Evolutionary conservation across 2,888 invertebrate species (phyloP).

Genomic region (Nomada ruficornis): DNA sequence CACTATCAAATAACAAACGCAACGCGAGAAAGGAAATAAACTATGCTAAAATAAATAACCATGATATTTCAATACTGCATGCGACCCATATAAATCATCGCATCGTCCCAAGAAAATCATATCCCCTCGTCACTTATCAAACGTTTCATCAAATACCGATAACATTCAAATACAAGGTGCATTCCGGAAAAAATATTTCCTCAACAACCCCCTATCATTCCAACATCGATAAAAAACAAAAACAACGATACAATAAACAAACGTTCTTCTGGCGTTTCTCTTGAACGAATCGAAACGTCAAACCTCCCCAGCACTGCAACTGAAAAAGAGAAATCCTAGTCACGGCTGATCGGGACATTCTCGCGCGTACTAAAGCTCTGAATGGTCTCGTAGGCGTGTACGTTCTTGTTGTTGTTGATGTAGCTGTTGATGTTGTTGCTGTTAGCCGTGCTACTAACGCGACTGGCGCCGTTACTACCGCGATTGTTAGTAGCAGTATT

Average conservation of each 20-base stretch:
- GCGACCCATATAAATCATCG: too few species aligned
- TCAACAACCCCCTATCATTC: not conserved
- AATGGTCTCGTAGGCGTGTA: slow-evolving; percentile 63
- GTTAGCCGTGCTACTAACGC: slow-evolving; percentile 75
- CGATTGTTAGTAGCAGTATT: slow-evolving; percentile 78
- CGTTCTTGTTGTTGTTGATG: slow-evolving; percentile 70
- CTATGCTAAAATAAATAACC: too few species aligned
- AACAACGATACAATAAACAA: not conserved
- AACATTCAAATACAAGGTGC: too few species aligned
- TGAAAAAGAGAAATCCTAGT: slow-evolving; percentile 37
- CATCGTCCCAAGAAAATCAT: too few species aligned
- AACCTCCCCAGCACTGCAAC: slow-evolving; percentile 45
- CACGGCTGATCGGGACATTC: slow-evolving; percentile 36
- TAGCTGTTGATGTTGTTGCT: slow-evolving; percentile 73
- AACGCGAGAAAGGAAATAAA: too few species aligned
- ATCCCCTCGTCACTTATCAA: too few species aligned
- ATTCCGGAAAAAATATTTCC: too few species aligned
- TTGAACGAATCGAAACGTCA: not conserved
- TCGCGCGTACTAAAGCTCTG: slow-evolving; percentile 59
- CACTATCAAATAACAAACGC: too few species aligned
- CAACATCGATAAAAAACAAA: not conserved
- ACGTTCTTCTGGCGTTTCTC: not conserved
- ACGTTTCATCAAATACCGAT: too few species aligned
- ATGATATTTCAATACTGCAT: too few species aligned
- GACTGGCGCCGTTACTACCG: slow-evolving; percentile 71